Evolutionary conservation across 2,797 vertebrate species (phyloP).

Genomic region (Okamejei kenojei): DNA sequence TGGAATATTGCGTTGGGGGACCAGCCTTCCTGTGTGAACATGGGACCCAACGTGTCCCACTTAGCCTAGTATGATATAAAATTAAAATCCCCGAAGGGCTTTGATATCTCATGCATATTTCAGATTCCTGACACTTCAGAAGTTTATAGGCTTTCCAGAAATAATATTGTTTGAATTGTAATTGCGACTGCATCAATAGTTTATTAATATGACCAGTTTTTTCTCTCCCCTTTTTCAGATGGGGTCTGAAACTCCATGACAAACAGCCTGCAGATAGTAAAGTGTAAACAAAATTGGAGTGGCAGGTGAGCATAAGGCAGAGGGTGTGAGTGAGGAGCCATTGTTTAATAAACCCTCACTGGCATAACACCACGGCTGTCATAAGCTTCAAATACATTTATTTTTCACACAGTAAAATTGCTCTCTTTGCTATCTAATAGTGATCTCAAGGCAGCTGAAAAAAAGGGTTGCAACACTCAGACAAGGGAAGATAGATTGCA

Average conservation of each 20-base stretch:
- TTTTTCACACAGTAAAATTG: background rate
- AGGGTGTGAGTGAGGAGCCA: background rate
- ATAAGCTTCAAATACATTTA: slow-evolving; percentile 29
- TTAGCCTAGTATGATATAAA: background rate
- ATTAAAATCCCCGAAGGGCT: background rate
- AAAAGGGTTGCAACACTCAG: background rate
- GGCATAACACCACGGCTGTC: background rate
- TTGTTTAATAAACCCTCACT: slow-evolving; percentile 1
- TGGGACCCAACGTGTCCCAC: no score
- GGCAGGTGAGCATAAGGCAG: background rate
- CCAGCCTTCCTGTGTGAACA: no score
- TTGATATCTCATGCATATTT: background rate
- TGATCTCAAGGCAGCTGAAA: slow-evolving; percentile 26
- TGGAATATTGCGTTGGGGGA: no score
- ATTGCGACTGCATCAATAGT: background rate
- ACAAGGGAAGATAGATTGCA: slow-evolving; percentile 20
- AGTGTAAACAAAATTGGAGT: background rate
- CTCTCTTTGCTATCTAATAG: slow-evolving; percentile 19
- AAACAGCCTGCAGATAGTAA: background rate
- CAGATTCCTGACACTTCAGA: background rate
- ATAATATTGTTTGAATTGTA: background rate
- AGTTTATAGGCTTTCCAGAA: background rate
- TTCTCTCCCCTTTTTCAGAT: no score
- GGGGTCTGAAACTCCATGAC: background rate
- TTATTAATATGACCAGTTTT: background rate